Percentiles rank a stretch among this genome's conserved stretches.
Evolutionary conservation across 2,113 vertebrate genomes (phyloP).

Genomic region (Thermophis baileyi): DNA sequence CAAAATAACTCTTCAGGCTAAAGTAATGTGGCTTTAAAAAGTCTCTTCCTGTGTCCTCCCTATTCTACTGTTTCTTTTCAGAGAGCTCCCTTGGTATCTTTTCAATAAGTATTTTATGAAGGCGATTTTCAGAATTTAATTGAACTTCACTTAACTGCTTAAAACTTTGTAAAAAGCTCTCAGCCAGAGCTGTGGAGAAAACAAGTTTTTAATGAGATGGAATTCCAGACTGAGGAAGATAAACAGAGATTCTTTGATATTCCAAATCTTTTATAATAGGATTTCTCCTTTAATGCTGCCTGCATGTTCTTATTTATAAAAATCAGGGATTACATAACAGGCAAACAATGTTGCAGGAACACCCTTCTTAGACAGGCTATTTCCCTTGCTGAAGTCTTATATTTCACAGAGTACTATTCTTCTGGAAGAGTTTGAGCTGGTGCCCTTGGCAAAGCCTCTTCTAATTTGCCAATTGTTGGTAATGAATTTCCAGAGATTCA

Average conservation of each 20-base stretch:
- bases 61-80: constrained; percentile 29
- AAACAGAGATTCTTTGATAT: constrained; percentile 49
- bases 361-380: constrained; percentile 35
- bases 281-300: constrained; percentile 45
- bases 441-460: constrained; percentile 39
- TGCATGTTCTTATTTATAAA: constrained; percentile 54
- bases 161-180: constrained; percentile 49
- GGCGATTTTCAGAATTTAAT: constrained; percentile 39
- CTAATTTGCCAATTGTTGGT: constrained; percentile 45
- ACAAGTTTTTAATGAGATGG: constrained; percentile 22
- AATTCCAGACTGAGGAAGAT: constrained; percentile 33
- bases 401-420: constrained; percentile 32
- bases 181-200: neutral
- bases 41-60: constrained; percentile 34
- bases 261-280: constrained; percentile 36
- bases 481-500: constrained; percentile 55
- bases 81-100: constrained; percentile 29
- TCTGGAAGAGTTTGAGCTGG: constrained; percentile 28
- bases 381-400: constrained; percentile 35
- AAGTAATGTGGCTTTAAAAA: constrained; percentile 36
- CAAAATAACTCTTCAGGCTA: constrained; percentile 31
- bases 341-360: constrained; percentile 44
- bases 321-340: constrained; percentile 43
- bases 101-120: constrained; percentile 51
- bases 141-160: constrained; percentile 51